These are phyloP conservation scores for Mantis religiosa DNA, from an alignment of 2,888 invertebrate species.

Conservation along the genomic window DNA sequence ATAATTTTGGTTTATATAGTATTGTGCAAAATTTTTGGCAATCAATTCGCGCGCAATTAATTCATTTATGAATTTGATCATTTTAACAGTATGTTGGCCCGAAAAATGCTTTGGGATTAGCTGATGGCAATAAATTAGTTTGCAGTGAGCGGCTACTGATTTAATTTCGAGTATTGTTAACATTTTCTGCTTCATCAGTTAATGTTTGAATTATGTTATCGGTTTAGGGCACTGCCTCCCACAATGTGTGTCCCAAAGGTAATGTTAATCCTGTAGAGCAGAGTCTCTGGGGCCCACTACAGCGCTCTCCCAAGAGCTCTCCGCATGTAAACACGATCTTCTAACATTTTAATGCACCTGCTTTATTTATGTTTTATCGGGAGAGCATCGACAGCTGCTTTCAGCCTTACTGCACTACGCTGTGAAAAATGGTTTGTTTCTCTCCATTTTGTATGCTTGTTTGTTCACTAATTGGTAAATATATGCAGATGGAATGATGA, in stretches of 20 bases:
- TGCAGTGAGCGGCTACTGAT: background rate
- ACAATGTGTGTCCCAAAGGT: background rate
- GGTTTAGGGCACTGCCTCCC: background rate
- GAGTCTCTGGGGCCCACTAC: background rate
- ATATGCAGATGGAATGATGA: too few relatives aligned
- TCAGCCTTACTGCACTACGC: too few relatives aligned
- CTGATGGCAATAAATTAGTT: background rate
- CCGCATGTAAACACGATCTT: background rate
- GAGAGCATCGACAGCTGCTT: background rate
- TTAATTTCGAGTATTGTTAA: background rate
- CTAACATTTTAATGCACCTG: background rate
- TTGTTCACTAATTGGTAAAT: too few relatives aligned
- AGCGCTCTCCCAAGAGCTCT: background rate
- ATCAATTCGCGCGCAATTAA: background rate
- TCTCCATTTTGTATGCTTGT: too few relatives aligned
- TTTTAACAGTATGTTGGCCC: background rate
- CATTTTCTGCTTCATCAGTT: background rate
- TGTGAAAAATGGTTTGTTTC: too few relatives aligned
- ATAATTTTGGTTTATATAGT: background rate
- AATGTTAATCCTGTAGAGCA: background rate
- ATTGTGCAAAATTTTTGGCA: background rate
- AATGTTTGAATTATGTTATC: background rate
- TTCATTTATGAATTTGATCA: background rate
- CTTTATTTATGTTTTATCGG: background rate
- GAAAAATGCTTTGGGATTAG: background rate